These are phyloP conservation scores for Spilogale gracilis DNA, from an alignment of 2,113 vertebrate species.

Conservation along the genomic window DNA sequence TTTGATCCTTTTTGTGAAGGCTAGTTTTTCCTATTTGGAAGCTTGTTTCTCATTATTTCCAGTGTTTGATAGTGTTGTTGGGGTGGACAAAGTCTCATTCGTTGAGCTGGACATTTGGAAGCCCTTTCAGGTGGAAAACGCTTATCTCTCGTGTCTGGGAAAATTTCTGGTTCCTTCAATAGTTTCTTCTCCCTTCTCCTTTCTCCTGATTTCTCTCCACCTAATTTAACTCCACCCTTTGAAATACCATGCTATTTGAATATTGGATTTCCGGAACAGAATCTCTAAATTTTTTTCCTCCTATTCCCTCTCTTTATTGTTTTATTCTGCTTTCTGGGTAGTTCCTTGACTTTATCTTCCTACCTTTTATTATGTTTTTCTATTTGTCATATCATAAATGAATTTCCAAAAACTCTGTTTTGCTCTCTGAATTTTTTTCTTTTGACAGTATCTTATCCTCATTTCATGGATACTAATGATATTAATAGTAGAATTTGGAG, in stretches of 20 bases:
- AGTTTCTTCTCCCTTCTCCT: background rate
- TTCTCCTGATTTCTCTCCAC: background rate
- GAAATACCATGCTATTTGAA: background rate
- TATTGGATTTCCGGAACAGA: background rate
- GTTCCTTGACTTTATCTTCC: background rate
- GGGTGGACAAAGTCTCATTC: background rate
- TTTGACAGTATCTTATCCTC: background rate
- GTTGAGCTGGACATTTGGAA: background rate
- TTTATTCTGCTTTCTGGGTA: background rate
- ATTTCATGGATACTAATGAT: background rate
- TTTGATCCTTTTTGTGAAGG: background rate
- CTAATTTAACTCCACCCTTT: background rate
- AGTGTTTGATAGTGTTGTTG: background rate
- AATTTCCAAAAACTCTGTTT: conserved; percentile 3
- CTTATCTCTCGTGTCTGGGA: background rate
- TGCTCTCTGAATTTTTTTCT: background rate
- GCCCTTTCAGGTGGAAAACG: background rate
- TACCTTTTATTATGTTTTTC: background rate
- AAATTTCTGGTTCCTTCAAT: background rate
- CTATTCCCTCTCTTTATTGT: background rate
- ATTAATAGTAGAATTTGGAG: background rate
- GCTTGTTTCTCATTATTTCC: background rate
- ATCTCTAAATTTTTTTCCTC: background rate
- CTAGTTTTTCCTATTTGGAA: background rate
- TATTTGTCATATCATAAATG: background rate